Evolutionary conservation across 2,797 vertebrate genomes (phyloP).

Genomic region (Labroides dimidiatus): DNA sequence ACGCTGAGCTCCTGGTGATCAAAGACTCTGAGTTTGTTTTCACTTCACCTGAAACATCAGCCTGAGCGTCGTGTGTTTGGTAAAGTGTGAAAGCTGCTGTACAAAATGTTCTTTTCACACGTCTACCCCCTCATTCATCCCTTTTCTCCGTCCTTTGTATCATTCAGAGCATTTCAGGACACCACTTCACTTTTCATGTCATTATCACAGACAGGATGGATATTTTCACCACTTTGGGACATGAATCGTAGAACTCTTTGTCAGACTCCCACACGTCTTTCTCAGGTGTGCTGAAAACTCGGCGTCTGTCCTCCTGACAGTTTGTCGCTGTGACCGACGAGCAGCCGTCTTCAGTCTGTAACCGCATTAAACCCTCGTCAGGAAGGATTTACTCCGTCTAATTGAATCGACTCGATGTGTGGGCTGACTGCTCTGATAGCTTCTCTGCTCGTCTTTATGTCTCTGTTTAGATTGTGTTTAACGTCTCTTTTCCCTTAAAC

Average conservation of each 20-base stretch:
- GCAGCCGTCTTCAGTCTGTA: slow-evolving; percentile 26
- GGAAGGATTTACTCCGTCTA: slow-evolving; percentile 42
- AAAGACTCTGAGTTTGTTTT: neutral
- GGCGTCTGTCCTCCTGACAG: neutral
- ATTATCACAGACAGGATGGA: too few relatives aligned
- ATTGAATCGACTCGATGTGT: slow-evolving; percentile 37
- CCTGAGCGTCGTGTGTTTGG: too few relatives aligned
- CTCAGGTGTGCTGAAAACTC: neutral
- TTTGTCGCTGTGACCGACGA: slow-evolving; percentile 11
- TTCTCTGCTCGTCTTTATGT: slow-evolving; percentile 7
- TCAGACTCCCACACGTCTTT: neutral
- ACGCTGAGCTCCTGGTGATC: neutral
- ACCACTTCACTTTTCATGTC: too few relatives aligned
- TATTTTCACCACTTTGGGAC: too few relatives aligned
- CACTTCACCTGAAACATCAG: too few relatives aligned
- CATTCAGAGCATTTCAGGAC: too few relatives aligned
- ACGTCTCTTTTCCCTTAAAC: neutral
- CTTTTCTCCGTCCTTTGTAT: neutral
- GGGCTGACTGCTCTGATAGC: slow-evolving; percentile 25
- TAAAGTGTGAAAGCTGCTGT: neutral
- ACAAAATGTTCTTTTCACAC: neutral
- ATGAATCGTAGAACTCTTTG: too few relatives aligned
- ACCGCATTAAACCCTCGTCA: slow-evolving; percentile 46
- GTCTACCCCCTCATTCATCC: neutral
- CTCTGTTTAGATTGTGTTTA: neutral